Conservation (phyloP, 2,797 vertebrate species). For the Triplophysa bombifrons region DNA sequence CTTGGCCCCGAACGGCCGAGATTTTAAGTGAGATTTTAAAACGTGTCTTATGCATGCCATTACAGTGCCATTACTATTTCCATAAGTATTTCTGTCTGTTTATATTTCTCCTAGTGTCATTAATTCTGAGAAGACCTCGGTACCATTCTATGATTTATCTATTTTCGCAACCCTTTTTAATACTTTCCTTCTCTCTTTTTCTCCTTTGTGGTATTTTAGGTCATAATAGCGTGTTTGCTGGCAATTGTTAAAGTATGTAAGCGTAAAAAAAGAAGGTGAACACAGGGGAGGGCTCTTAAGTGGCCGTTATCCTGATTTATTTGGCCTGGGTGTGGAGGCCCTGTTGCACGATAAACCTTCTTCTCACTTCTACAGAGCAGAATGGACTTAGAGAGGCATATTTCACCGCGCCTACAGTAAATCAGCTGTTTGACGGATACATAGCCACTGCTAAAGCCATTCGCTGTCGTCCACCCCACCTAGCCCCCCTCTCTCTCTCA, state of each 20-base stretch:
- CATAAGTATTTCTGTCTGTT: conserved; percentile 27
- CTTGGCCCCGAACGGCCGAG: neutral
- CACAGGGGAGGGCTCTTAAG: conserved; percentile 45
- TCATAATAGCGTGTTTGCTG: conserved; percentile 40
- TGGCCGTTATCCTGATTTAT: conserved; percentile 62
- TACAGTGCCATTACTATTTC: conserved; percentile 35
- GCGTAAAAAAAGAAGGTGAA: conserved; percentile 49
- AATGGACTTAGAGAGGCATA: conserved; percentile 59
- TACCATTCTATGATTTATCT: conserved; percentile 35
- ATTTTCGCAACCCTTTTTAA: conserved; percentile 30
- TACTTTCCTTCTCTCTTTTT: conserved; percentile 21
- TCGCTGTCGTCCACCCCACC: conserved; percentile 57
- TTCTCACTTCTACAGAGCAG: conserved; percentile 62
- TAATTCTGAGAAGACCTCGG: conserved; percentile 27
- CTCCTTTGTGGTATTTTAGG: conserved; percentile 23
- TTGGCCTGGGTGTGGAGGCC: conserved; percentile 52
- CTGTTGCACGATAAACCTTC: conserved; percentile 62
- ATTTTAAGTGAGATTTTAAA: conserved; percentile 40
- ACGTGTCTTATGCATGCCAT: conserved; percentile 22
- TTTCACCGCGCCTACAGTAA: conserved; percentile 53
- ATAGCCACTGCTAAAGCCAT: conserved; percentile 58
- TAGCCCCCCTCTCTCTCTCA: neutral
- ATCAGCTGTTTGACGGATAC: conserved; percentile 39
- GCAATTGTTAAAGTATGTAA: conserved; percentile 50
- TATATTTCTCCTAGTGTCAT: conserved; percentile 40